Conservation (phyloP, 2,888 invertebrate species). For the Arctia plantaginis region DNA sequence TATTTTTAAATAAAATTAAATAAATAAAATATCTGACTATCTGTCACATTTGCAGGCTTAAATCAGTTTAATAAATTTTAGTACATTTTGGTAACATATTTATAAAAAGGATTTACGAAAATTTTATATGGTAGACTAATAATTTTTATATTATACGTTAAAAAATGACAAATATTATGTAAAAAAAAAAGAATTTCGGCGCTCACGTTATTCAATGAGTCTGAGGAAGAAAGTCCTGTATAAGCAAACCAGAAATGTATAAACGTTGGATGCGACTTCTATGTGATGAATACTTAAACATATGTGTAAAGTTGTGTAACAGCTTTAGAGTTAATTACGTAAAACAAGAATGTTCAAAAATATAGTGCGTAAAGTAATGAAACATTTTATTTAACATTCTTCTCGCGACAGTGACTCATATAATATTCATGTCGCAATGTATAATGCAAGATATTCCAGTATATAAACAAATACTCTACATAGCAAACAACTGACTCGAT, state of each 20-base stretch:
- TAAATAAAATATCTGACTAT: not conserved
- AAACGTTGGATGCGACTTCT: not conserved
- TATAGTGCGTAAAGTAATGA: not conserved
- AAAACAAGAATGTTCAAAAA: not conserved
- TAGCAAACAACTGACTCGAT: slow-evolving; percentile 42
- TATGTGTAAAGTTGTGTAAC: not conserved
- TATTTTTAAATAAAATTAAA: not conserved
- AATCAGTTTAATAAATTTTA: too few relatives aligned
- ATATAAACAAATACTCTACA: slow-evolving; percentile 21
- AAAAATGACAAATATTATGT: too few relatives aligned
- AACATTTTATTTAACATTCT: not conserved
- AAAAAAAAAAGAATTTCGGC: not conserved
- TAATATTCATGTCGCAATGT: slow-evolving; percentile 12
- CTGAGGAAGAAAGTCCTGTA: too few relatives aligned
- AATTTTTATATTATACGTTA: too few relatives aligned
- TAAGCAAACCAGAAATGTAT: not conserved
- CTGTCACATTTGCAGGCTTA: too few relatives aligned
- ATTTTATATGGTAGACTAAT: too few relatives aligned
- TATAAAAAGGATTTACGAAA: too few relatives aligned
- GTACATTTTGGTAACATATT: too few relatives aligned
- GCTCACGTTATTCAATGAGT: not conserved
- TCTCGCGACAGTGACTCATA: slow-evolving; percentile 8
- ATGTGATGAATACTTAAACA: not conserved
- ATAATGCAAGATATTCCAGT: slow-evolving; percentile 19
- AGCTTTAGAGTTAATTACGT: not conserved